These are phyloP conservation scores for Conus ventricosus DNA, from an alignment of 1,140 invertebrate species.

Conservation along the genomic window DNA sequence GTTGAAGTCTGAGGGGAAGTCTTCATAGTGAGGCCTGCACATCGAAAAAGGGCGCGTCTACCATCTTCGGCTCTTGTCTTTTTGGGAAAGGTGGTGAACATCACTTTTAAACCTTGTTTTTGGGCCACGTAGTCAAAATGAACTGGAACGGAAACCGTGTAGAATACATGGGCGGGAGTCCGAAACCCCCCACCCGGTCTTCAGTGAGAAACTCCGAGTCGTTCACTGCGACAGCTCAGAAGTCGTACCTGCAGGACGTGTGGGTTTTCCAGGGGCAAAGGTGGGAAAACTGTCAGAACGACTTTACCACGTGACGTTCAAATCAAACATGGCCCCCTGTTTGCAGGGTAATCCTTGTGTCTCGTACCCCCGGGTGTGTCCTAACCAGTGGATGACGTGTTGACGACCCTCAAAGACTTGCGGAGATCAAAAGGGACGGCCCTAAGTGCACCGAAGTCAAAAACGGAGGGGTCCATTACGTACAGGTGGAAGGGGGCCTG, in stretches of 20 bases:
- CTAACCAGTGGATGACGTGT: constrained; percentile 10
- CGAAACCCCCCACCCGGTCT: not conserved
- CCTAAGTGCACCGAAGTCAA: not conserved
- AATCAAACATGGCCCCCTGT: not conserved
- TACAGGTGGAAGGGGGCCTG: not conserved
- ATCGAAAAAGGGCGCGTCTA: constrained; percentile 1
- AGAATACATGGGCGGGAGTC: not conserved
- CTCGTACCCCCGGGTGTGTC: constrained; percentile 20
- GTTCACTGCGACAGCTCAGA: not conserved
- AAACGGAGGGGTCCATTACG: not conserved
- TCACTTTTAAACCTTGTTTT: constrained; percentile 19
- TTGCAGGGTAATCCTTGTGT: not conserved
- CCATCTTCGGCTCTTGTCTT: not conserved
- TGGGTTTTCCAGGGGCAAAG: not conserved
- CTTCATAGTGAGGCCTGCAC: not conserved
- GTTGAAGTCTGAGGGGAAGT: not conserved
- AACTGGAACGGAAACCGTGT: not conserved
- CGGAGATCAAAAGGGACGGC: not conserved
- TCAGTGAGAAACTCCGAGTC: too few relatives aligned
- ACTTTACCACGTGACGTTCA: not conserved
- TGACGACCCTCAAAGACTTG: not conserved
- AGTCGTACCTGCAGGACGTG: not conserved
- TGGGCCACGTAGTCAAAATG: not conserved
- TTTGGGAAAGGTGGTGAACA: not conserved
- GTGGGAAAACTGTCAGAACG: not conserved